phyloP scores from a whole-genome alignment of 2,113 vertebrate genomes.

The Aepyceros melampus region DNA sequence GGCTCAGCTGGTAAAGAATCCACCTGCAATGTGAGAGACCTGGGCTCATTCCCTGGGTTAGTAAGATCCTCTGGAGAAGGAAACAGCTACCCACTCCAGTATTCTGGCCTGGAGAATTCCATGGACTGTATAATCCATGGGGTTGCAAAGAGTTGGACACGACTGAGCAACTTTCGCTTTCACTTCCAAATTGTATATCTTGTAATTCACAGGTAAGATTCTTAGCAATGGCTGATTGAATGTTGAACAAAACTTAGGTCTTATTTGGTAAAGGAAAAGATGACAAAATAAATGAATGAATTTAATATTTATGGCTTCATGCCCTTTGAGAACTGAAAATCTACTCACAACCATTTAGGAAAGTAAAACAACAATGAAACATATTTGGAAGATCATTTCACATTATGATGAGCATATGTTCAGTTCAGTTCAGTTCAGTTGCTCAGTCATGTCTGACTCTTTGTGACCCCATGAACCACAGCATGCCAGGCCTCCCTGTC shows the following conservation, averaged over 20 bases:
- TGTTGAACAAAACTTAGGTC: neutral
- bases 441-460: too few species aligned
- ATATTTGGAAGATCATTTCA: neutral
- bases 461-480: too few species aligned
- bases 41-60: neutral
- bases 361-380: neutral
- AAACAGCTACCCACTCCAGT: neutral
- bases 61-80: neutral
- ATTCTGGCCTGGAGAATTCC: neutral
- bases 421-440: too few species aligned
- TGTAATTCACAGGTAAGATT: neutral
- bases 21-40: neutral
- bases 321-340: neutral
- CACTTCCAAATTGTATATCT: neutral
- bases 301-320: neutral
- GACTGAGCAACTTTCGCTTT: neutral
- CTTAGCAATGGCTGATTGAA: neutral
- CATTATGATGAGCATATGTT: neutral
- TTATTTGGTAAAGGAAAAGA: neutral
- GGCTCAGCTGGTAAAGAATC: neutral
- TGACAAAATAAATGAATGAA: neutral
- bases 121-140: neutral
- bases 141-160: neutral
- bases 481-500: too few species aligned
- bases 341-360: neutral